Base-by-base conservation (phyloP, 1,140 invertebrate genomes). In the Protaetia brevitarsis region DNA sequence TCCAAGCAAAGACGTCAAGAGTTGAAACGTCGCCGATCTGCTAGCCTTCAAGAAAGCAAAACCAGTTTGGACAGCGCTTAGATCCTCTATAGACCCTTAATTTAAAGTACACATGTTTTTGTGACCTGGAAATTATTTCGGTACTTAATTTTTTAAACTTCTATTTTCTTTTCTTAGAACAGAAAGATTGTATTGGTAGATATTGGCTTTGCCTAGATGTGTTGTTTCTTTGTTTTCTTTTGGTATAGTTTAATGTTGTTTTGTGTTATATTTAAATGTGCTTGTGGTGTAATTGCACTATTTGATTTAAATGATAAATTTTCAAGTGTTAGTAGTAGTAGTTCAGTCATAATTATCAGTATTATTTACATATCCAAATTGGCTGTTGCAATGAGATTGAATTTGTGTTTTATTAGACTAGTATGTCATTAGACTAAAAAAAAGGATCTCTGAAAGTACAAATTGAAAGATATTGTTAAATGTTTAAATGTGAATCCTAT, bases 21-120 rank as follows among this genome's bases (percentile, higher is more conserved):
- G 29, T 27, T 67, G 29, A 71, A 71, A 45, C 62, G 69, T 21
- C 65, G 66, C 8, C 58, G 68, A n/a, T 67, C 67, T 23, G 65
- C 63, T 2, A 71, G 65, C 60, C 36, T 66, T 19, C 30, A 41
- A 26, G 69, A 64, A 11, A 68, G 68, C 58, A 68, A 68, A 62
- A 61, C 58, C 29, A 65, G 63, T 66, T 59, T 69, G 10, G 51
- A 61, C 13, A 69, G 68, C 21, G 41, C 62, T 31, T 64, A 64
- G 26, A 62, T 51, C 16, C 11, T 51, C 2, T 21, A 7, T 51
- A 51, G 19, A 51, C 41, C 41, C 21, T 51, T 37, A 16, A 37
- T 13, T 37, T 51, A 51, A n/a, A 51, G 41, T 51, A 51, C 41
- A 51, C 19, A 0, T 23, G 41, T 51, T 51, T 51, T 23, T 51